Percentiles rank a stretch among this genome's conserved stretches.
These are phyloP conservation scores for Xanthia icteritia DNA, from an alignment of 2,888 invertebrate species.

Conservation along the genomic window DNA sequence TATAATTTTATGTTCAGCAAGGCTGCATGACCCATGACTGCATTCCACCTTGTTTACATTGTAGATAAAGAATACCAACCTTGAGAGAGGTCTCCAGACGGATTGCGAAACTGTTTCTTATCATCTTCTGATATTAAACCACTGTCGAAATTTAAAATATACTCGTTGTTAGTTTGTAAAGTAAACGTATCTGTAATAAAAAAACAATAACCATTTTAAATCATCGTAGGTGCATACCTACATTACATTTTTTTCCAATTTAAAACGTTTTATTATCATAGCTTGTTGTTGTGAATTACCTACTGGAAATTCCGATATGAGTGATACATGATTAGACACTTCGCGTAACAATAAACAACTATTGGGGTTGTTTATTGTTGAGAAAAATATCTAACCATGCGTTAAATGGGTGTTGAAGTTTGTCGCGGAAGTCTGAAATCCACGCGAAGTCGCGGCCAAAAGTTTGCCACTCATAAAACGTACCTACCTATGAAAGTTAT, in stretches of 20 bases:
- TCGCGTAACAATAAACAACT: no score
- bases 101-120: slow-evolving; percentile 48
- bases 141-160: background rate
- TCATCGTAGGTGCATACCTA: no score
- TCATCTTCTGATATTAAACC: slow-evolving; percentile 49
- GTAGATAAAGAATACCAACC: slow-evolving; percentile 54
- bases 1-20: no score
- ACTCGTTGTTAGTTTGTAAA: background rate
- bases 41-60: no score
- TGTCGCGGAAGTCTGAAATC: background rate
- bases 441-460: background rate
- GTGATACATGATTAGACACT: background rate
- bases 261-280: background rate
- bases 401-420: background rate
- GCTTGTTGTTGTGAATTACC: background rate
- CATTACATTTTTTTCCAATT: background rate
- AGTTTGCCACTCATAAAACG: background rate
- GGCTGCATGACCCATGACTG: no score
- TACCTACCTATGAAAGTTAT: background rate
- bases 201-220: background rate
- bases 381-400: no score
- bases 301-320: background rate
- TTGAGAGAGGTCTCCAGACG: slow-evolving; percentile 45
- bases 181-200: slow-evolving; percentile 49
- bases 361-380: no score